These are phyloP conservation scores for Etheostoma nigrum DNA, from an alignment of 2,797 vertebrate species.

Conservation along the genomic window DNA sequence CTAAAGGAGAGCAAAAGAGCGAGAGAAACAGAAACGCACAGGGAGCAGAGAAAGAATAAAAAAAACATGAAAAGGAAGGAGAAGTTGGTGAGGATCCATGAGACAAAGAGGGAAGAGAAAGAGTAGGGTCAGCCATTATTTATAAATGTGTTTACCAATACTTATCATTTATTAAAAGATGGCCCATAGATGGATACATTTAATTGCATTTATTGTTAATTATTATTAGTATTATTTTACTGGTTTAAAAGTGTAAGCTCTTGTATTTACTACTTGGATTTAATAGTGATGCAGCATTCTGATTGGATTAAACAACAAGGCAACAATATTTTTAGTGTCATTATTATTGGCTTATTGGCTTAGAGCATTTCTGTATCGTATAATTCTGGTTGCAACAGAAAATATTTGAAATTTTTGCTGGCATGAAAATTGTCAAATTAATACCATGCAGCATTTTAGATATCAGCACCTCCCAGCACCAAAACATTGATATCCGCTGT, in stretches of 20 bases:
- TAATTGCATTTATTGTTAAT: background rate
- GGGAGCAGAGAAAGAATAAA: slow-evolving; percentile 70
- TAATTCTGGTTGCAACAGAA: slow-evolving; percentile 47
- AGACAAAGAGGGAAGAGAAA: slow-evolving; percentile 77
- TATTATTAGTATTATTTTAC: background rate
- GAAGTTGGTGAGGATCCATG: slow-evolving; percentile 66
- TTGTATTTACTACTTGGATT: slow-evolving; percentile 13
- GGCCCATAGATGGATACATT: slow-evolving; percentile 5
- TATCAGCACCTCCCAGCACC: slow-evolving; percentile 45
- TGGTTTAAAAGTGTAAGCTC: slow-evolving; percentile 16
- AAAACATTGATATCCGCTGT: slow-evolving; percentile 21
- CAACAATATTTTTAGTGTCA: slow-evolving; percentile 51
- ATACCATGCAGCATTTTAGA: slow-evolving; percentile 56
- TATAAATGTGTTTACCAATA: slow-evolving; percentile 6
- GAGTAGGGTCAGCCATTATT: slow-evolving; percentile 31
- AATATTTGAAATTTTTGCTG: slow-evolving; percentile 41
- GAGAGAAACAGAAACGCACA: slow-evolving; percentile 59
- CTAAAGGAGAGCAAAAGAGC: slow-evolving; percentile 83
- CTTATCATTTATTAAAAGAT: slow-evolving; percentile 12
- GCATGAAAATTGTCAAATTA: slow-evolving; percentile 76
- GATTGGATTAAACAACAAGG: slow-evolving; percentile 49
- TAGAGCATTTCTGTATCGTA: slow-evolving; percentile 39
- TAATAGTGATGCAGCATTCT: slow-evolving; percentile 34
- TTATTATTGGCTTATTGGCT: slow-evolving; percentile 56
- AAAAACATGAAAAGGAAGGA: slow-evolving; percentile 39